phyloP scores from a whole-genome alignment of 2,113 vertebrate species.

The Paraplagusia blochii region DNA sequence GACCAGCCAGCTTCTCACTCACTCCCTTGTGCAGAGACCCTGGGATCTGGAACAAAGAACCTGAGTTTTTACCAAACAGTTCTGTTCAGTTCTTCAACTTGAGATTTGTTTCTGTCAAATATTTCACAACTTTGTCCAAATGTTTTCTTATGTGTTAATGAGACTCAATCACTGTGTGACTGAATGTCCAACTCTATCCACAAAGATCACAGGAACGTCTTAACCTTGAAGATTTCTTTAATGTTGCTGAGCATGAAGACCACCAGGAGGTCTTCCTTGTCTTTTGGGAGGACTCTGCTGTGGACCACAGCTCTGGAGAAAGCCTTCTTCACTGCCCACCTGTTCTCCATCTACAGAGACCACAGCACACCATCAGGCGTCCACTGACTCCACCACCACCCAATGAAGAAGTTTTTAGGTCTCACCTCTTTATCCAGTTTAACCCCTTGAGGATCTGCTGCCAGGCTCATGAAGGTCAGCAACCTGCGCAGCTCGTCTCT shows the following conservation, averaged over 20 bases:
- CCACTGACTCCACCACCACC: background rate
- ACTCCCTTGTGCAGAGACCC: conserved; percentile 89
- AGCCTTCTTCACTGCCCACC: conserved; percentile 85
- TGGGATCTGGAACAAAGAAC: conserved; percentile 78
- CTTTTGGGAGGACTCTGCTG: conserved; percentile 84
- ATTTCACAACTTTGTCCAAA: too few relatives aligned
- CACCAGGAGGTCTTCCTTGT: conserved; percentile 87
- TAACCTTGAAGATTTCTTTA: conserved; percentile 87
- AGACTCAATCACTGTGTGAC: too few relatives aligned
- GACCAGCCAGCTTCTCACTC: conserved; percentile 84
- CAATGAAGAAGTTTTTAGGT: background rate
- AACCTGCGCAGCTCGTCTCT: conserved; percentile 88
- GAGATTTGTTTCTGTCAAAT: too few relatives aligned
- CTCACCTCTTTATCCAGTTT: conserved; percentile 87
- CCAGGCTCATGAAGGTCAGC: conserved; percentile 87
- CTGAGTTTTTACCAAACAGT: background rate
- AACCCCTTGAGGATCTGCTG: conserved; percentile 80
- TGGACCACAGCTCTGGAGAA: conserved; percentile 87
- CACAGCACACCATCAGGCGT: background rate
- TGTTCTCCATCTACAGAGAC: conserved; percentile 83
- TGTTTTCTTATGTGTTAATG: too few relatives aligned
- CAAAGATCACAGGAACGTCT: too few relatives aligned
- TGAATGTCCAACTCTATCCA: too few relatives aligned
- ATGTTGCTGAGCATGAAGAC: conserved; percentile 91
- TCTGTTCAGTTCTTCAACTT: too few relatives aligned